Evolutionary conservation across 1,140 invertebrate genomes (phyloP), one percentile per base, ranked within the genome.

Genomic region (Trachelipus rathkii): DNA sequence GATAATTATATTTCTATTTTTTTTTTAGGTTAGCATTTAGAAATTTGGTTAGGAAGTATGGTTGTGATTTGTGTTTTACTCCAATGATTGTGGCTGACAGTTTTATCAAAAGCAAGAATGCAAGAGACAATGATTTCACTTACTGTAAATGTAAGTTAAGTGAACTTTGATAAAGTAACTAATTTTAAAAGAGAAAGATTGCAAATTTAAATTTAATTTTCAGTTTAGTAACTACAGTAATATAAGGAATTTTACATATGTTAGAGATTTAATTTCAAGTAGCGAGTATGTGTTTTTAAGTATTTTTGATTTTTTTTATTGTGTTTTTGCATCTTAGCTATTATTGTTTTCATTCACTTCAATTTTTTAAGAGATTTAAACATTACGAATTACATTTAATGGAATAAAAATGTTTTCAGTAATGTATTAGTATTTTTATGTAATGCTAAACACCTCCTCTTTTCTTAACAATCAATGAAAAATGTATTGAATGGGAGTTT

Each of bases 1-100:
- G 4, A 66, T 71, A 11, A 13, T 81, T 76, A n/a, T 21, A 73
- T 74, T 80, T 81, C 77, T 82, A 82, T 85, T 33, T 33, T 33
- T 33, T 33, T 33, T 86, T 72, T 82, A 93, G 92, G 85, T 86
- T 96, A 46, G 91, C 93, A 82, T 97, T 97, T 84, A 87, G 95
- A 82, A 88, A 87, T 71, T 85, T 97, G 15, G 93, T 96, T 2
- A 87, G 90, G 84, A 88, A 89, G 83, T 96, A 97, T 85, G 89
- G 90, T 73, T 95, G 93, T 82, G 94, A 98, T 84, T 84, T 99
- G 72, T 91, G 92, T 73, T 99, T 94, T 83, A 96, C 95, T 0
- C 96, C 96, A 23, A 98, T 99, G 96, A 97, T 98, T 79, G 86
- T 98, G 74, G 93, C 95, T 0, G 92, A 97, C 85, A 95, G 94